Evolutionary conservation across 2,888 invertebrate genomes (phyloP), one percentile per base, ranked within the genome.

Genomic region (Oithona nana): DNA sequence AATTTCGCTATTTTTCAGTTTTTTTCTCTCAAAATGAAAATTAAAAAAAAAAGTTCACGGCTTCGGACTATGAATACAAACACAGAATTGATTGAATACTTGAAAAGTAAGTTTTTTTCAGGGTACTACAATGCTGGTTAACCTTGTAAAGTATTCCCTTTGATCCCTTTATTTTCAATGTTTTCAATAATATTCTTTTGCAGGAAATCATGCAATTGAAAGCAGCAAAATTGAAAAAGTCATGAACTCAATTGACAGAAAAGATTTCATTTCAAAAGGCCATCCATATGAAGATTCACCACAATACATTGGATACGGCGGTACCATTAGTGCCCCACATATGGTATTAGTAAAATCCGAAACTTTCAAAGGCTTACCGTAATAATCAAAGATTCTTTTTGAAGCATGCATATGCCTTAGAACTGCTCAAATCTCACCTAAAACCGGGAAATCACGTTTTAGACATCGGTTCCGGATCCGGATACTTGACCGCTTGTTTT

Each of bases 291-390:
- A 83, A 73, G 94, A 95, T 75, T 81, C 87, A 11, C 94, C 94
- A 0, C 92, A 93, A 73, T 80, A 85, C 58, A 97, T 98, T 71
- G 95, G 97, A 56, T 93, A 81, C 72, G 86, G 88, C 28, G 95
- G 92, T 3, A 95, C 94, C 0, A 94, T 95, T 65, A 88, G 88
- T 75, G 94, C 94, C 39, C 94, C 94, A 13, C 93, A 94, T 72
- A 95, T 95, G 93, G 88, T 88, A 75, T 71, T 68, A 66, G 66
- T 13, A n/a, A n/a, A n/a, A 50, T 20, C 28, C 57, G 1, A 20
- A 1, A 2, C 30, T 26, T 63, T 13, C n/a, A n/a, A n/a, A n/a
- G n/a, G n/a, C n/a, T 26, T 26, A 59, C 24, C 13, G 58, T 56
- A n/a, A 28, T 48, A 2, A 52, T 22, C 31, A 22, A 24, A 28